These are phyloP conservation scores for Chrysina gloriosa DNA, from an alignment of 2,888 invertebrate species.

Conservation along the genomic window DNA sequence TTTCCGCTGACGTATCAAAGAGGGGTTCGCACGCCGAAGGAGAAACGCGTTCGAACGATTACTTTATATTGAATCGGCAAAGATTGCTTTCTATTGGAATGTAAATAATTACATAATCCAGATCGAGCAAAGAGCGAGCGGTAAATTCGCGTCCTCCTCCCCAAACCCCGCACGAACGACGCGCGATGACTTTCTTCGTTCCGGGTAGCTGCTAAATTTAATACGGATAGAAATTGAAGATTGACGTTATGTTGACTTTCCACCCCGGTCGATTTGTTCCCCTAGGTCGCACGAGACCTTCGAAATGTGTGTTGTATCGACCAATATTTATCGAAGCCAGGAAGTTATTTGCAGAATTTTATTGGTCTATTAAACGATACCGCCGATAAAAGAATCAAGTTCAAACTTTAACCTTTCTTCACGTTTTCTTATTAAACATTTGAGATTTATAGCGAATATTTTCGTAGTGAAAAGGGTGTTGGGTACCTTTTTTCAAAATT, in stretches of 20 bases:
- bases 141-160: not conserved
- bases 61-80: slow-evolving; percentile 47
- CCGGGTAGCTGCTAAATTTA: slow-evolving; percentile 7
- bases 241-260: slow-evolving; percentile 47
- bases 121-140: slow-evolving; percentile 47
- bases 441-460: no score
- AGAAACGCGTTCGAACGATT: slow-evolving; percentile 34
- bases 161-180: no score
- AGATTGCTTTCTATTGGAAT: slow-evolving; percentile 56
- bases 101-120: slow-evolving; percentile 58
- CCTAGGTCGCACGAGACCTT: slow-evolving; percentile 39
- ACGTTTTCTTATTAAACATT: no score
- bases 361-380: no score
- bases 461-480: no score
- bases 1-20: slow-evolving; percentile 36
- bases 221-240: slow-evolving; percentile 43
- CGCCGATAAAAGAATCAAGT: no score
- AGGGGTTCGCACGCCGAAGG: not conserved
- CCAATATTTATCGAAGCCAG: no score
- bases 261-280: slow-evolving; percentile 45
- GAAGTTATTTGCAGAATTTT: no score
- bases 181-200: not conserved
- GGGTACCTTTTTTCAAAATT: no score
- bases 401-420: no score
- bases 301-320: no score